These are phyloP conservation scores for Drosophila peninsularis DNA, from an alignment of 2,888 invertebrate genomes.

Conservation along the genomic window DNA sequence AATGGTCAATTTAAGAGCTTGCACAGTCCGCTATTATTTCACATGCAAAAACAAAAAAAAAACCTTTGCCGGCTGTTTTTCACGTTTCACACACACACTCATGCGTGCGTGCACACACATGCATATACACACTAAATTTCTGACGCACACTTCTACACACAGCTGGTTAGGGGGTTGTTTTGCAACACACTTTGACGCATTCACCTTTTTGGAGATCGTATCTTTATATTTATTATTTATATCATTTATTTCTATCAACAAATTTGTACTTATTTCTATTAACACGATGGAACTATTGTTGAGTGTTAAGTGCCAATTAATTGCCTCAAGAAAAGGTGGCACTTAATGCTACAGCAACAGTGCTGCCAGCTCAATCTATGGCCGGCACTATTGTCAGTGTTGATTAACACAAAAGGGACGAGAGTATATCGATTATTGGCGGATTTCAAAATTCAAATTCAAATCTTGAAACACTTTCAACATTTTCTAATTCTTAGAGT, in stretches of 20 bases:
- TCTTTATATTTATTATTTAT: conserved; percentile 3
- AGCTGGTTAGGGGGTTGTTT: conserved; percentile 60
- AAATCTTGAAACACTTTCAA: background rate
- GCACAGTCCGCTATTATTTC: conserved; percentile 28
- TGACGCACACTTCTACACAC: conserved; percentile 20
- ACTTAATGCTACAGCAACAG: conserved; percentile 5
- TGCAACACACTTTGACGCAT: conserved; percentile 39
- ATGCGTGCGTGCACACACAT: background rate
- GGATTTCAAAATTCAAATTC: conserved; percentile 2
- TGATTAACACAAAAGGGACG: background rate
- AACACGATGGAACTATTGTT: background rate
- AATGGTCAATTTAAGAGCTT: conserved; percentile 19
- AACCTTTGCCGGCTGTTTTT: conserved; percentile 63
- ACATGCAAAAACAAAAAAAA: conserved; percentile 29
- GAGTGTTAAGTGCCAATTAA: conserved; percentile 32
- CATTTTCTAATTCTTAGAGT: background rate
- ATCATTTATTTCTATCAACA: background rate
- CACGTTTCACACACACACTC: conserved; percentile 24
- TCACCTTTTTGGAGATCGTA: conserved; percentile 4
- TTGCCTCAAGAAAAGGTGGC: conserved; percentile 14
- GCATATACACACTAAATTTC: conserved; percentile 7
- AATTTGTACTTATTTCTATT: background rate
- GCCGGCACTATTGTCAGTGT: background rate
- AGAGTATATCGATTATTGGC: background rate
- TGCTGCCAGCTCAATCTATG: conserved; percentile 31